phyloP scores from a whole-genome alignment of 2,113 vertebrate genomes.

The Turnix velox region DNA sequence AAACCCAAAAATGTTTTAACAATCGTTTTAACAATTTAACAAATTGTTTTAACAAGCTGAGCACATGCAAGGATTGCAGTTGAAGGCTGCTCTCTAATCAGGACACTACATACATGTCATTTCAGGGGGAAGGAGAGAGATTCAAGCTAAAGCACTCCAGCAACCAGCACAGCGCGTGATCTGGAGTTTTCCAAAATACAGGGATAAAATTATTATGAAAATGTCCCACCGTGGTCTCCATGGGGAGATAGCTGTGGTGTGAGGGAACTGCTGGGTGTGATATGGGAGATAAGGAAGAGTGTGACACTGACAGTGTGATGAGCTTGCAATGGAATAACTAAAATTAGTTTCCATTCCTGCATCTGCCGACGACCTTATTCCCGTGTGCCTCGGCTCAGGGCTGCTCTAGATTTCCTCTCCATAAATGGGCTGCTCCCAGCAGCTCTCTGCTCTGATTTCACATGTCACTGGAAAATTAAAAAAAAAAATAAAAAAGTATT shows the following conservation, averaged over 20 bases:
- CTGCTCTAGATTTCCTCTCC: conserved; percentile 34
- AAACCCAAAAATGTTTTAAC: too few relatives aligned
- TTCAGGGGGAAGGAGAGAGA: neutral
- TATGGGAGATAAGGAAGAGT: conserved; percentile 55
- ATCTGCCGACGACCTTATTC: conserved; percentile 2
- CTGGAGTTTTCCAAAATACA: conserved; percentile 1
- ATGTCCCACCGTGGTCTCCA: neutral
- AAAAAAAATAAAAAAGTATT: too few relatives aligned
- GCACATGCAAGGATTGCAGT: neutral
- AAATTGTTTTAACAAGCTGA: neutral
- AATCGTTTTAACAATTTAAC: too few relatives aligned
- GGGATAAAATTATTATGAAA: conserved; percentile 18
- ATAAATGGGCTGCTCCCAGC: conserved; percentile 49
- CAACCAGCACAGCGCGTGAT: neutral
- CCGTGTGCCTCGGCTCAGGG: neutral
- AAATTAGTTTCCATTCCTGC: conserved; percentile 62
- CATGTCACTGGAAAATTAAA: neutral
- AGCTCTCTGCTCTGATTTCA: neutral
- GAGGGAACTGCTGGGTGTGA: conserved; percentile 44
- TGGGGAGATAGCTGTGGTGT: conserved; percentile 35
- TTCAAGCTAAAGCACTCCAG: neutral
- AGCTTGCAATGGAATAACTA: conserved; percentile 55
- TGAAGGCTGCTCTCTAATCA: neutral
- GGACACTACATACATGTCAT: neutral
- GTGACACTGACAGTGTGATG: conserved; percentile 67